Evolutionary conservation across 2,113 vertebrate genomes (phyloP).

Genomic region (Hemichromis elongatus): DNA sequence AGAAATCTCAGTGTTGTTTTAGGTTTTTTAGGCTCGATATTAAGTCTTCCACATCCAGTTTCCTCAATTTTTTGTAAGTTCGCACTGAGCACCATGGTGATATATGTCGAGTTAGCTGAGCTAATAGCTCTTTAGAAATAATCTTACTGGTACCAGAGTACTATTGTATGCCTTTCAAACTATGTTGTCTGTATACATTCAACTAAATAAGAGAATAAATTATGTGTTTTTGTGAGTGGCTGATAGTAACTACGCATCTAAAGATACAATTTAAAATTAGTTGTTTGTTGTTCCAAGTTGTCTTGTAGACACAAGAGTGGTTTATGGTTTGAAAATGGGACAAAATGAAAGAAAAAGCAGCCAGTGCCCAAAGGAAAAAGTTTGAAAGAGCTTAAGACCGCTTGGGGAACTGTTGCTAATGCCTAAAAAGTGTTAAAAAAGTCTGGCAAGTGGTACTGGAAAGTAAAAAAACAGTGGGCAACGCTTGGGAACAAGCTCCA

Average conservation of each 20-base stretch:
- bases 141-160: background rate
- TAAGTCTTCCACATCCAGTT: background rate
- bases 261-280: too few species aligned
- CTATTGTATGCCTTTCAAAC: background rate
- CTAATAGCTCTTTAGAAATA: background rate
- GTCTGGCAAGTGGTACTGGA: too few species aligned
- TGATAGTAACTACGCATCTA: background rate
- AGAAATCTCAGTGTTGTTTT: background rate
- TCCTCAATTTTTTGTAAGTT: background rate
- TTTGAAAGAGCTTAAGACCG: too few species aligned
- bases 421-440: too few species aligned
- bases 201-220: background rate
- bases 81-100: background rate
- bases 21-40: background rate
- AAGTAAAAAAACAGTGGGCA: background rate
- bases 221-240: background rate
- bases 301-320: too few species aligned
- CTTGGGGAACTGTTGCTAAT: too few species aligned
- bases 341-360: too few species aligned
- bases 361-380: too few species aligned
- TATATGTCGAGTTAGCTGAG: background rate
- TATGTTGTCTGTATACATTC: background rate
- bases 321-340: too few species aligned
- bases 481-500: background rate
- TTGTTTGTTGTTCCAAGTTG: too few species aligned